These are phyloP conservation scores for Lethocerus indicus DNA, from an alignment of 1,140 invertebrate genomes.

Conservation along the genomic window DNA sequence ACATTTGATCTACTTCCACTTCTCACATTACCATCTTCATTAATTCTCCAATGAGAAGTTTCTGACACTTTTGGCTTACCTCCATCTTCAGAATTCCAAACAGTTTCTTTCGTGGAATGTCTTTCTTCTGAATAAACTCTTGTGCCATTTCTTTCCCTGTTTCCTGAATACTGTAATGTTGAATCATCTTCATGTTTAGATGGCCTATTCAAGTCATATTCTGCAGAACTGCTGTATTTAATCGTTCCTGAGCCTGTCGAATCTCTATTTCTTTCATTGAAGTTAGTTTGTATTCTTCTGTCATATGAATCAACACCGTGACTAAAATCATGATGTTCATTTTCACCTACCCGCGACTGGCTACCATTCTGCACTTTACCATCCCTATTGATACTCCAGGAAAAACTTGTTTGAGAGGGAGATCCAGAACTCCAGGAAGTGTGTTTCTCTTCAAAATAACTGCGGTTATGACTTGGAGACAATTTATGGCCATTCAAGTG, in stretches of 20 bases:
- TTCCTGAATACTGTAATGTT: too few species aligned
- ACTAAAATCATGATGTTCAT: too few species aligned
- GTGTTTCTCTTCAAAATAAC: background rate
- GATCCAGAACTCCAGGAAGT: background rate
- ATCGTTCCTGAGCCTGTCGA: background rate
- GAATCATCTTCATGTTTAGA: too few species aligned
- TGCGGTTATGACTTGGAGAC: background rate
- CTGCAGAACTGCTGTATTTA: background rate
- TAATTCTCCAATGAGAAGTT: conserved; percentile 10
- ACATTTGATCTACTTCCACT: conserved; percentile 12
- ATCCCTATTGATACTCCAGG: background rate
- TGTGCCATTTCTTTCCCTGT: too few species aligned
- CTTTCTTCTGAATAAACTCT: conserved; percentile 10
- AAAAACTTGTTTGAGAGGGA: background rate
- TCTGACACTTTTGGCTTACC: conserved; percentile 13
- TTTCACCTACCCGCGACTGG: conserved; percentile 12
- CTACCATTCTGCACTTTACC: background rate
- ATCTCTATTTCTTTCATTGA: conserved; percentile 15
- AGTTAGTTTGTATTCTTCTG: too few species aligned
- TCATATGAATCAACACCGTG: too few species aligned
- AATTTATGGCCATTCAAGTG: too few species aligned
- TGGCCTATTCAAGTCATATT: too few species aligned
- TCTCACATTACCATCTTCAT: conserved; percentile 16
- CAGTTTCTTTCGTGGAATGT: conserved; percentile 12
- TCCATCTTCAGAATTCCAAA: conserved; percentile 16